phyloP scores from a whole-genome alignment of 1,140 invertebrate species.

The Anastatus disparis region DNA sequence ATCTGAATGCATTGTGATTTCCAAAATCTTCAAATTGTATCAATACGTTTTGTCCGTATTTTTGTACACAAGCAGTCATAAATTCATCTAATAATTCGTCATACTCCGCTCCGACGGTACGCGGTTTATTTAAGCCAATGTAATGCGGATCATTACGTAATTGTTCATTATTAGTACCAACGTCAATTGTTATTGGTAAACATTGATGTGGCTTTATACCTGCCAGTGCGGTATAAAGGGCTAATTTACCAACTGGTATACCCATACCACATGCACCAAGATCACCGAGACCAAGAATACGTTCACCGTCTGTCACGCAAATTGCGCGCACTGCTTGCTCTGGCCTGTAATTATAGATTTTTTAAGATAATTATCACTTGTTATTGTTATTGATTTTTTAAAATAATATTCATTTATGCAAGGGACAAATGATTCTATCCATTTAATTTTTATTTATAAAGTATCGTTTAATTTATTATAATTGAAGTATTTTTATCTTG shows the following conservation, averaged over 20 bases:
- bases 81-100: slow-evolving; percentile 98
- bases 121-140: slow-evolving; percentile 89
- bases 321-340: slow-evolving; percentile 92
- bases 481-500: no score
- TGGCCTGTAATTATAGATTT: slow-evolving; percentile 73
- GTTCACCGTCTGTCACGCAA: slow-evolving; percentile 94
- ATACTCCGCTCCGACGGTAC: slow-evolving; percentile 88
- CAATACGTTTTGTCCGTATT: slow-evolving; percentile 89
- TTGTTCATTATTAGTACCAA: slow-evolving; percentile 91
- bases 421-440: no score
- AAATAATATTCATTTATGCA: no score
- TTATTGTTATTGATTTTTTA: no score
- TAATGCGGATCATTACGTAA: slow-evolving; percentile 94
- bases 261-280: slow-evolving; percentile 96
- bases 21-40: slow-evolving; percentile 98
- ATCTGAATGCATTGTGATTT: slow-evolving; percentile 90
- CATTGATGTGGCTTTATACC: slow-evolving; percentile 94
- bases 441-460: no score
- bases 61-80: slow-evolving; percentile 93
- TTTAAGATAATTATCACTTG: no score
- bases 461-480: no score
- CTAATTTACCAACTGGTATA: slow-evolving; percentile 93
- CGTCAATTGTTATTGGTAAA: slow-evolving; percentile 91
- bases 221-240: slow-evolving; percentile 91
- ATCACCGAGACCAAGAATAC: slow-evolving; percentile 94